phyloP scores from a whole-genome alignment of 2,888 invertebrate genomes.

The Halocaridina rubra region DNA sequence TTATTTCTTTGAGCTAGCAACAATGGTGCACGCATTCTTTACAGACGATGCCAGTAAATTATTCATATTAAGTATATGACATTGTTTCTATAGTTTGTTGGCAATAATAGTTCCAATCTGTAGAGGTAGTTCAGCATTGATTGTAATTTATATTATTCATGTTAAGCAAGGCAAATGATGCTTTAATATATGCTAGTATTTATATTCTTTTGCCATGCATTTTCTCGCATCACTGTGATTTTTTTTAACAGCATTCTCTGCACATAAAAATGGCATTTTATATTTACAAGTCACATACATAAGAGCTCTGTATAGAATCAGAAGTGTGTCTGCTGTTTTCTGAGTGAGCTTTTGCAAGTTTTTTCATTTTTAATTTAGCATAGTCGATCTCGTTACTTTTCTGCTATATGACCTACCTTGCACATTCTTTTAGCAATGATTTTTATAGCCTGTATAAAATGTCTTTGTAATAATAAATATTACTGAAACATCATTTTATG shows the following conservation, averaged over 20 bases:
- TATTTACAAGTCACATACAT: neutral
- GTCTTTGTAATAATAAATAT: slow-evolving; percentile 15
- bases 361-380: neutral
- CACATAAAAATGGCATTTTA: neutral
- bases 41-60: neutral
- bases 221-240: neutral
- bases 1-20: neutral
- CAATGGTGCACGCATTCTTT: neutral
- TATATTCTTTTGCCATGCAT: neutral
- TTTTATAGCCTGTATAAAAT: slow-evolving; percentile 3
- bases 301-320: neutral
- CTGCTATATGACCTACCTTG: neutral
- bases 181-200: neutral
- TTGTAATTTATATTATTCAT: neutral
- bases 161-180: neutral
- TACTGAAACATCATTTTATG: neutral
- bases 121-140: neutral
- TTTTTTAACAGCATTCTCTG: neutral
- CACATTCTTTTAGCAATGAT: neutral
- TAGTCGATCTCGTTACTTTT: slow-evolving; percentile 15
- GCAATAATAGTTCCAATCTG: neutral
- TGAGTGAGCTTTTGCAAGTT: neutral
- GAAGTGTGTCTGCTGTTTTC: neutral
- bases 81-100: neutral
- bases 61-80: too few species aligned